A percentile compares a stretch with the other conserved stretches of the same genome.
Evolutionary conservation across 2,888 invertebrate genomes (phyloP).

Genomic region (Yponomeuta sedellus): DNA sequence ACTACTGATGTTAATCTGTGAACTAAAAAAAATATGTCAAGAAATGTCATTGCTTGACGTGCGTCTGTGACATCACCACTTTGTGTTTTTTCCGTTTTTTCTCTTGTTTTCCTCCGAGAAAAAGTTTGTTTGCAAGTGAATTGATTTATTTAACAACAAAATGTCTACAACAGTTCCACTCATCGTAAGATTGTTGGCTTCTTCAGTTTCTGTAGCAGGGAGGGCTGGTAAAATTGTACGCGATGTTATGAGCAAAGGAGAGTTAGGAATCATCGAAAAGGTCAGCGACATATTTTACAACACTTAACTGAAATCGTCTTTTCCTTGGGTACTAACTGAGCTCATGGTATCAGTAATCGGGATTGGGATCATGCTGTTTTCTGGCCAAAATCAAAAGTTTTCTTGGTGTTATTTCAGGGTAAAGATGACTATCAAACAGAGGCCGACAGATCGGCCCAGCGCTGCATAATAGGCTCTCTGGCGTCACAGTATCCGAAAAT

Average conservation of each 20-base stretch:
- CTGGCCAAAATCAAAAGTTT: neutral
- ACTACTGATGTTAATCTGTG: neutral
- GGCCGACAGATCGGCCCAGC: conserved; percentile 96
- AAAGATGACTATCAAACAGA: conserved; percentile 98
- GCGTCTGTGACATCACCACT: neutral
- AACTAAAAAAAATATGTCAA: conserved; percentile 4
- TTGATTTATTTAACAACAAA: neutral
- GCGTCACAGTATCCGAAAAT: conserved; percentile 88
- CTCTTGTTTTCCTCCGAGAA: neutral
- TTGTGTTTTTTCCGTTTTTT: neutral
- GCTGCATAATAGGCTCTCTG: conserved; percentile 93
- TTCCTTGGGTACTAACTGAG: neutral
- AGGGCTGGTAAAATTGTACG: conserved; percentile 93
- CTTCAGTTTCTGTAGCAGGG: conserved; percentile 86
- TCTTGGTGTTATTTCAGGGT: conserved; percentile 73
- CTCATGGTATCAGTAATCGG: neutral
- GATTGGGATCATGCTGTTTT: neutral
- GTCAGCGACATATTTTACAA: conserved; percentile 54
- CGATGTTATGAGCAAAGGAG: conserved; percentile 92
- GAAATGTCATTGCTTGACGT: neutral
- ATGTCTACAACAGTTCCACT: conserved; percentile 81
- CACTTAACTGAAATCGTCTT: neutral
- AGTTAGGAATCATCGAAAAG: conserved; percentile 94
- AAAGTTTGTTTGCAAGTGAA: neutral
- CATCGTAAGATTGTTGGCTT: conserved; percentile 83